Conservation (phyloP, 2,113 vertebrate genomes). For the cattle (Bos taurus) region ARS-UCD2.0 NC_037334.1:82886501-82887000, state of each 20-base stretch:
- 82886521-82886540: slow-evolving; percentile 4
- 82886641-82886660: neutral
- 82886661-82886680: neutral
- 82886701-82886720: neutral
- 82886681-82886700: neutral
- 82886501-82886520: slow-evolving; percentile 6
- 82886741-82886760: neutral
- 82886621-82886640: neutral
- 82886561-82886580: neutral
- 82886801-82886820: neutral
- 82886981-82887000: neutral
- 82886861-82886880: neutral
- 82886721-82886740: neutral
- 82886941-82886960: neutral
- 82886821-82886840: neutral
- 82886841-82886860: neutral
- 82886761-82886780: neutral
- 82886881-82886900: slow-evolving; percentile 39
- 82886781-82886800: neutral
- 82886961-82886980: neutral
- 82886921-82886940: neutral
- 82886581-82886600: neutral
- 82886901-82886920: slow-evolving; percentile 1
- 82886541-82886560: slow-evolving; percentile 35
- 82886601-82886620: neutral